phyloP scores from a whole-genome alignment of 92 coral and sea anemone genomes.

The Diadumene lineata region DNA sequence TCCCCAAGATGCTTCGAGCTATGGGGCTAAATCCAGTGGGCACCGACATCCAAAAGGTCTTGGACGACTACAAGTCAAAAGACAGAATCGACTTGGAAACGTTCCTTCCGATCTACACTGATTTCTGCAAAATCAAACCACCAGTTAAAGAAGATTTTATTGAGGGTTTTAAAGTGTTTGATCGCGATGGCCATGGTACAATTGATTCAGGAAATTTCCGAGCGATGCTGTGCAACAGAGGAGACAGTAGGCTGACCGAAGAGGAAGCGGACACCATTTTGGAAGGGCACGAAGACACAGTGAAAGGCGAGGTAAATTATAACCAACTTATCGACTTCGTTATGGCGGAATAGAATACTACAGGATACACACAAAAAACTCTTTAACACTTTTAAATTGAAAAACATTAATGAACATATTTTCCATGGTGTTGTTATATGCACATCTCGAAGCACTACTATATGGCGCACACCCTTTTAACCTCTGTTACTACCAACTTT shows the following conservation, averaged over 20 bases:
- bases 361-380: neutral
- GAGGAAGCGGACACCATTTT: slow-evolving; percentile 77
- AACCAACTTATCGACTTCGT: slow-evolving; percentile 91
- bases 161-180: slow-evolving; percentile 92
- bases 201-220: slow-evolving; percentile 82
- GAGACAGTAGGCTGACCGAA: slow-evolving; percentile 66
- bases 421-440: no score
- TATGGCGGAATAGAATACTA: slow-evolving; percentile 55
- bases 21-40: slow-evolving; percentile 88
- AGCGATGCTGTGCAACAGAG: slow-evolving; percentile 77
- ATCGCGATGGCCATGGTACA: slow-evolving; percentile 87
- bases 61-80: slow-evolving; percentile 60
- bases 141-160: slow-evolving; percentile 86
- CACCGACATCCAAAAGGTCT: slow-evolving; percentile 64
- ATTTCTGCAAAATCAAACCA: slow-evolving; percentile 68
- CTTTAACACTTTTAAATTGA: neutral
- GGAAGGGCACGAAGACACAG: slow-evolving; percentile 73
- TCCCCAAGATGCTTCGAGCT: slow-evolving; percentile 74
- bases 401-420: no score
- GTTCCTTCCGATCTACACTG: slow-evolving; percentile 72
- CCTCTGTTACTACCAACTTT: neutral
- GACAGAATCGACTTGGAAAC: slow-evolving; percentile 67
- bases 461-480: neutral
- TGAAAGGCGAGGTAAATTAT: slow-evolving; percentile 77
- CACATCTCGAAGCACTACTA: no score